These are phyloP conservation scores for Esox masquinongy DNA, from an alignment of 2,797 vertebrate genomes.

Conservation along the genomic window DNA sequence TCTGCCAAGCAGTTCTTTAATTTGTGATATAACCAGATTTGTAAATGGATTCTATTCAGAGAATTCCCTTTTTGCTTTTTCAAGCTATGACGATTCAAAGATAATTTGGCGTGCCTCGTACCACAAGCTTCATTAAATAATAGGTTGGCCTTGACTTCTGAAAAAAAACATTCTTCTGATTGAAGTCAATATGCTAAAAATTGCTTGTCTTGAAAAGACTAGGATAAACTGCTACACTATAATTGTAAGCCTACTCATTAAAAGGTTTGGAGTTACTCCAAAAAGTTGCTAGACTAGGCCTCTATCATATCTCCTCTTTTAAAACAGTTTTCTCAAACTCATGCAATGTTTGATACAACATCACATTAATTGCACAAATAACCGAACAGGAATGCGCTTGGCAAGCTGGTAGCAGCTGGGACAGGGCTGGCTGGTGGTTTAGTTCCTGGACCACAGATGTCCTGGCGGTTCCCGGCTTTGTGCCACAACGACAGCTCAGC, in stretches of 20 bases:
- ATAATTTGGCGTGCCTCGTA: neutral
- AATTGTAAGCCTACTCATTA: neutral
- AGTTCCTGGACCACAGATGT: slow-evolving; percentile 5
- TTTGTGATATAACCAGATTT: neutral
- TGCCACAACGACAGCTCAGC: neutral
- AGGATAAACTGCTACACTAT: neutral
- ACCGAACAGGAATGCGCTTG: slow-evolving; percentile 5
- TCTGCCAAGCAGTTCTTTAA: neutral
- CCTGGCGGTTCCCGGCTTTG: neutral
- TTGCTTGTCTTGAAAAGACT: neutral
- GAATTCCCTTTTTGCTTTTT: slow-evolving; percentile 3
- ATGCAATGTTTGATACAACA: neutral
- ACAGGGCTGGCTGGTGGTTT: neutral
- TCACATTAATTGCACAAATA: slow-evolving; percentile 3
- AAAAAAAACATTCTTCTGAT: no score
- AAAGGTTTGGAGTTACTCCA: neutral
- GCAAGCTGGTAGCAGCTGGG: neutral
- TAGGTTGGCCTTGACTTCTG: neutral
- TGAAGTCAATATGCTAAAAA: slow-evolving; percentile 4
- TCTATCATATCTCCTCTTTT: neutral
- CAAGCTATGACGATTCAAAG: slow-evolving; percentile 2
- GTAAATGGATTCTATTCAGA: slow-evolving; percentile 16
- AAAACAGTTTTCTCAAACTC: neutral
- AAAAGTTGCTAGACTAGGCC: neutral
- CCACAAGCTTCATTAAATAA: slow-evolving; percentile 8